These are phyloP conservation scores for Shinisaurus crocodilurus DNA, from an alignment of 2,113 vertebrate genomes.

Conservation along the genomic window DNA sequence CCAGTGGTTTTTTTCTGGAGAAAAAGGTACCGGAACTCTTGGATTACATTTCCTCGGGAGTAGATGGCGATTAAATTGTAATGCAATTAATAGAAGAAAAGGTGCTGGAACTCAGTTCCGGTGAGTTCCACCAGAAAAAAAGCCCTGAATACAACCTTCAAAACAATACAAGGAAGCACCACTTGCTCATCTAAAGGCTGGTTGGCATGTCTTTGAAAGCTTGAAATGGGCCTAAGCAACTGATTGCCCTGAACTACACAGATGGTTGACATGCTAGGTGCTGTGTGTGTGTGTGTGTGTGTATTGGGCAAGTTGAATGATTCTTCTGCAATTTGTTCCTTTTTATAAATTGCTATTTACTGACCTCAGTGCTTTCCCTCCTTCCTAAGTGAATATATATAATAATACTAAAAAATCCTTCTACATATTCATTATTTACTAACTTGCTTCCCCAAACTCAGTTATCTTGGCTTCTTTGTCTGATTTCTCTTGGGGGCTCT, in stretches of 20 bases:
- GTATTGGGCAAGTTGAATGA: not conserved
- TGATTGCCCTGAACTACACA: not conserved
- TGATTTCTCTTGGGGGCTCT: conserved; percentile 50
- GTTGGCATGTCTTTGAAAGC: not conserved
- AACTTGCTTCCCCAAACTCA: conserved; percentile 67
- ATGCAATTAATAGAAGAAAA: too few relatives aligned
- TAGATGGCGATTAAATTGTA: too few relatives aligned
- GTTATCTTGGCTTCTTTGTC: conserved; percentile 59
- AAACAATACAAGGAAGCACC: conserved; percentile 54
- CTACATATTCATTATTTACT: conserved; percentile 74
- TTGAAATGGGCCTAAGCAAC: conserved; percentile 53
- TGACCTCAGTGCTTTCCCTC: conserved; percentile 58
- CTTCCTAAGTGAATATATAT: conserved; percentile 67
- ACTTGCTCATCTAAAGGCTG: conserved; percentile 33
- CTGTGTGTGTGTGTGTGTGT: not conserved
- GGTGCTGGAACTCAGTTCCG: too few relatives aligned
- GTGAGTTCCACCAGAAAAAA: too few relatives aligned
- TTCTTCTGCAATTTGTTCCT: conserved; percentile 59
- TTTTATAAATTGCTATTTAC: conserved; percentile 70
- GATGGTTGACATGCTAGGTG: not conserved
- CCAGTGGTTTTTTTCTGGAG: too few relatives aligned
- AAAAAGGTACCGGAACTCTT: too few relatives aligned
- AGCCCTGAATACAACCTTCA: conserved; percentile 41
- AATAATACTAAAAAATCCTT: conserved; percentile 50
- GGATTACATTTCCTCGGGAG: too few relatives aligned